Conservation (phyloP, 2,113 vertebrate genomes). For the Oceanites oceanicus region DNA sequence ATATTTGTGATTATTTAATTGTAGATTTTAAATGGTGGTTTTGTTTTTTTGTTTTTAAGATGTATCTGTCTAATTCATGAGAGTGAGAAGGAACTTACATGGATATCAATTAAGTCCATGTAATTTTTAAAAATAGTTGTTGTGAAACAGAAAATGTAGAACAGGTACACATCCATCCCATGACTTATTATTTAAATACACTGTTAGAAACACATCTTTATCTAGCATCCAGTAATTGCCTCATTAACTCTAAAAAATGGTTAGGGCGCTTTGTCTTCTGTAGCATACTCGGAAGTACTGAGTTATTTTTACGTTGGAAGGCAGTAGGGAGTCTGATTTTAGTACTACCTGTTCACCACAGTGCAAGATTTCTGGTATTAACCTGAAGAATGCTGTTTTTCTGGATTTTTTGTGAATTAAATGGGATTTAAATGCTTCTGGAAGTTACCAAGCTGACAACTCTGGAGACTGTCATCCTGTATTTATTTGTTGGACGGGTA, state of each 20-base stretch:
- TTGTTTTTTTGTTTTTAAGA: neutral
- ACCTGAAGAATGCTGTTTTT: neutral
- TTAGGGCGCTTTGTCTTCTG: neutral
- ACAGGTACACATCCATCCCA: neutral
- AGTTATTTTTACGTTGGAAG: constrained; percentile 35
- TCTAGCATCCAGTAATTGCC: neutral
- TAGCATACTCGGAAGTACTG: neutral
- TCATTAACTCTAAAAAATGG: neutral
- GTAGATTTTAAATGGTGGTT: neutral
- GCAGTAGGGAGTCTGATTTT: neutral
- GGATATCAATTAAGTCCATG: neutral
- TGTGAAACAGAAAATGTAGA: neutral
- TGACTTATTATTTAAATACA: neutral
- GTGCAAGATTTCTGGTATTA: neutral
- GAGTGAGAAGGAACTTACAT: neutral
- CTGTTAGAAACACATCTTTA: neutral
- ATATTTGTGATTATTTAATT: neutral
- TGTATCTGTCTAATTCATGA: neutral
- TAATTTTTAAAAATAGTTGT: neutral
- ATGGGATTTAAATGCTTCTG: neutral
- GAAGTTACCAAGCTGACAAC: neutral
- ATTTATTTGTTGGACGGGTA: neutral
- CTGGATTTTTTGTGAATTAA: neutral
- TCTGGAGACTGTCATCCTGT: neutral
- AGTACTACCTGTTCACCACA: neutral